phyloP scores from a whole-genome alignment of 2,888 invertebrate genomes.

The Orgyia antiqua region DNA sequence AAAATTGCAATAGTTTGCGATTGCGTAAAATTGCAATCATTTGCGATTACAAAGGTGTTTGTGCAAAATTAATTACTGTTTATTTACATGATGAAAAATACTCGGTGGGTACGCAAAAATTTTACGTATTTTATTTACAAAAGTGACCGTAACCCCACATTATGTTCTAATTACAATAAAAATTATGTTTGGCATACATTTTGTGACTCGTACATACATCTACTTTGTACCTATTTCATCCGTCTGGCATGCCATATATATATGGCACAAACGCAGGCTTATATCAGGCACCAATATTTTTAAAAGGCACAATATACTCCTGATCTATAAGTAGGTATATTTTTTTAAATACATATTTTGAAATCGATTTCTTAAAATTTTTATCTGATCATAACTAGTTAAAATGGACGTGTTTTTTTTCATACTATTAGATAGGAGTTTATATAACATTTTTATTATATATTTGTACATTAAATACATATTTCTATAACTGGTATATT shows the following conservation, averaged over 20 bases:
- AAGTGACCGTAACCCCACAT: slow-evolving; percentile 47
- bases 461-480: slow-evolving; percentile 30
- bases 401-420: slow-evolving; percentile 22
- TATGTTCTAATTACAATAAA: slow-evolving; percentile 49
- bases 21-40: slow-evolving; percentile 1
- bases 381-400: no score
- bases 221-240: slow-evolving; percentile 60
- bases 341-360: no score
- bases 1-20: no score
- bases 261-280: slow-evolving; percentile 53
- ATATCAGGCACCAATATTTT: slow-evolving; percentile 51
- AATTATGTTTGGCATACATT: slow-evolving; percentile 72
- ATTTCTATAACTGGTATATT: slow-evolving; percentile 28
- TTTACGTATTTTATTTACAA: slow-evolving; percentile 63
- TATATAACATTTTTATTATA: slow-evolving; percentile 20
- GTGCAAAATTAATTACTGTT: slow-evolving; percentile 26
- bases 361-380: no score
- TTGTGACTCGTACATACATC: slow-evolving; percentile 71
- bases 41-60: slow-evolving; percentile 4
- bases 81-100: slow-evolving; percentile 49
- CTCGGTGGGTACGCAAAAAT: slow-evolving; percentile 64
- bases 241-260: slow-evolving; percentile 38
- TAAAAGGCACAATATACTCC: slow-evolving; percentile 54
- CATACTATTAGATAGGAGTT: slow-evolving; percentile 19
- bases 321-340: slow-evolving; percentile 23